Base-by-base conservation (phyloP, 1,140 invertebrate species). In the Conus betulinus region DNA sequence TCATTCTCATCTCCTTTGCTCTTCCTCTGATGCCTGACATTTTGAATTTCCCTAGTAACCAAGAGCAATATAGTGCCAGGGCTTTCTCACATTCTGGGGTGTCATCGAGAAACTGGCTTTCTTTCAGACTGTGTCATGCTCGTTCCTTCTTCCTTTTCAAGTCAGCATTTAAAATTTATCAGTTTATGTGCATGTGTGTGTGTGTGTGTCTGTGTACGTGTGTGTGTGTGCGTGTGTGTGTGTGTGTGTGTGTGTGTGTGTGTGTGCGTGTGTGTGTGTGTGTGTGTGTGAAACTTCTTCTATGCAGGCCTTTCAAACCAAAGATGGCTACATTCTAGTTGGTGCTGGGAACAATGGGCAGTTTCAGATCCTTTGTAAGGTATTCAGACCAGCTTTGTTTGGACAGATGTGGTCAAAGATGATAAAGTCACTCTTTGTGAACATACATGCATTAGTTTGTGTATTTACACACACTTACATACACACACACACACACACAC, bases 321-420 rank as follows among this genome's bases (percentile, higher is more conserved):
- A 87, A 23, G 97, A 98, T 20, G 94, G 94, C 63, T 97, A 97
- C 93, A 96, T 99, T 27, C 97, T 98, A 3, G 95, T 99, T 51
- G 98, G 98, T 7, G 96, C 97, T 79, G 98, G 97, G 20, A 96
- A 95, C 90, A 93, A 96, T 91, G 89, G 95, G 3, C 98, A 98
- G 93, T 99, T 98, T 95, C 89, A 93, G 78, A 96, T 97, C 85
- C 91, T 95, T 11, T 93, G 93, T 90, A 85, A 95, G 92, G 95
- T 95, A 88, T 71, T 63, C 13, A 23, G 13, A 71, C 67, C 39
- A 20, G 39, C 27, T 82, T 27, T 17, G 53, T 82, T 1, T n/a
- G 15, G 13, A 82, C 6, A 55, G n/a, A 27, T 27, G 8, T 52
- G 15, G 1, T 13, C 51, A 79, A 79, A 52, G 11, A 52, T 79